Evolutionary conservation across 2,888 invertebrate genomes (phyloP).

Genomic region (Cosmia pyralina): DNA sequence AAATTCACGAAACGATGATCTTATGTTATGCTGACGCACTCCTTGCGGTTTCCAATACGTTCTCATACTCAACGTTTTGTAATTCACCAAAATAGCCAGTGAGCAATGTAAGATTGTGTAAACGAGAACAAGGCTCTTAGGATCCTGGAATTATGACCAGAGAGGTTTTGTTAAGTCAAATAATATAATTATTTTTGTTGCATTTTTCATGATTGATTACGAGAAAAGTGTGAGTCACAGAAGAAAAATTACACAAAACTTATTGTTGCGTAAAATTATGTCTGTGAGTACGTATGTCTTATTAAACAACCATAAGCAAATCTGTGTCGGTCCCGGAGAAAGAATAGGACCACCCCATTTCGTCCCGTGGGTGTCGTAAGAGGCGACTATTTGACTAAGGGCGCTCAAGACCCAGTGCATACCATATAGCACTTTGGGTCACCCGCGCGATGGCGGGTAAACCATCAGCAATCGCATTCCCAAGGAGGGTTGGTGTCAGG

Average conservation of each 20-base stretch:
- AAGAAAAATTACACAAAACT: too few relatives aligned
- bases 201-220: conserved; percentile 20
- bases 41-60: conserved; percentile 67
- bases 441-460: too few relatives aligned
- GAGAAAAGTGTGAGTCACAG: conserved; percentile 11
- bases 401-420: too few relatives aligned
- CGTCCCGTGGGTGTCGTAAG: too few relatives aligned
- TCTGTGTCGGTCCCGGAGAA: too few relatives aligned
- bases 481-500: too few relatives aligned
- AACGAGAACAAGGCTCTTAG: conserved; percentile 71
- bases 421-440: too few relatives aligned
- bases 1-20: conserved; percentile 57
- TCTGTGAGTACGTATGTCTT: too few relatives aligned
- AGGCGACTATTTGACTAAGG: too few relatives aligned
- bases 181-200: conserved; percentile 12
- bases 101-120: conserved; percentile 64
- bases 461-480: too few relatives aligned
- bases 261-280: too few relatives aligned
- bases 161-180: conserved; percentile 13
- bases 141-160: conserved; percentile 68
- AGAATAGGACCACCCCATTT: too few relatives aligned
- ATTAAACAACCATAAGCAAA: background rate
- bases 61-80: conserved; percentile 59
- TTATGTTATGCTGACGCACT: conserved; percentile 59
- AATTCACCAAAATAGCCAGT: conserved; percentile 70